A percentile compares a stretch with the other conserved stretches of the same genome.
Conservation (phyloP, 2,888 invertebrate species). For the Pseudoips prasinana region DNA sequence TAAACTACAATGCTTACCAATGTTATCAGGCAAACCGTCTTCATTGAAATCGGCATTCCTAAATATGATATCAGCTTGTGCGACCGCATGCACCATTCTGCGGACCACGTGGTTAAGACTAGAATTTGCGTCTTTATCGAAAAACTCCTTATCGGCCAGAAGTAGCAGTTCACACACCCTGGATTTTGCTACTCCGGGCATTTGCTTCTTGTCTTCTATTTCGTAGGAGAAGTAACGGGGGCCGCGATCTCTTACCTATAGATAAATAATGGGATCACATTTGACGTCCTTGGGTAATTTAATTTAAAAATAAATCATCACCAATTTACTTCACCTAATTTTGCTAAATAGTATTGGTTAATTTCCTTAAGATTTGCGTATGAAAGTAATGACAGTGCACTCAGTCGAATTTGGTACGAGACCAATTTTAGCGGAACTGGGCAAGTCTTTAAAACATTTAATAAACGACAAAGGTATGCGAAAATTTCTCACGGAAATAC, state of each 20-base stretch:
- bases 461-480: too few relatives aligned
- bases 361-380: too few relatives aligned
- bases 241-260: constrained; percentile 26
- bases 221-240: constrained; percentile 49
- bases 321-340: too few relatives aligned
- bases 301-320: too few relatives aligned
- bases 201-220: constrained; percentile 43
- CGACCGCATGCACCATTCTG: constrained; percentile 72
- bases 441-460: too few relatives aligned
- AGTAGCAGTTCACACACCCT: constrained; percentile 73
- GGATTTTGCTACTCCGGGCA: constrained; percentile 51
- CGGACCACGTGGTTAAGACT: constrained; percentile 66
- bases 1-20: constrained; percentile 60
- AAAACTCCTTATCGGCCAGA: constrained; percentile 74
- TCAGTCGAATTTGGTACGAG: too few relatives aligned
- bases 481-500: too few relatives aligned
- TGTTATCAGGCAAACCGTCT: constrained; percentile 78
- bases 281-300: too few relatives aligned
- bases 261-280: constrained; percentile 12
- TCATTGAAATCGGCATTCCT: constrained; percentile 79
- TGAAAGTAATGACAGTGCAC: too few relatives aligned
- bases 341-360: too few relatives aligned
- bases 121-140: constrained; percentile 64
- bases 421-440: too few relatives aligned
- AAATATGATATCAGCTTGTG: constrained; percentile 78